Evolutionary conservation across 2,888 invertebrate species (phyloP).

Genomic region (Trichogramma dendrolimi): DNA sequence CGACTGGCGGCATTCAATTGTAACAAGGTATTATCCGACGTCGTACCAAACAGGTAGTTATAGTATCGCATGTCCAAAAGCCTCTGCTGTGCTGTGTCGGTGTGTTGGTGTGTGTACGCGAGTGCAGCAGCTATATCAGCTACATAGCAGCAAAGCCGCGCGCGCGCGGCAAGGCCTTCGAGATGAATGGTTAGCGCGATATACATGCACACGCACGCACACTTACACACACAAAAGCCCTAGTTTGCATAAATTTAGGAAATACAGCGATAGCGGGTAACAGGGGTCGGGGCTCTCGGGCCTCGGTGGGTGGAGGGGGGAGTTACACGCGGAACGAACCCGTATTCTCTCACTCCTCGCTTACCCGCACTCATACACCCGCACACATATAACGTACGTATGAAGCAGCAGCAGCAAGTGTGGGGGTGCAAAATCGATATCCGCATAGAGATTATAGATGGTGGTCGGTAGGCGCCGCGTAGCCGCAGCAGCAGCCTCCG

Average conservation of each 20-base stretch:
- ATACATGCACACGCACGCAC: too few relatives aligned
- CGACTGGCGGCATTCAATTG: too few relatives aligned
- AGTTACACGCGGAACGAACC: neutral
- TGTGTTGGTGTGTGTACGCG: too few relatives aligned
- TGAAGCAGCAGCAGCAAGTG: constrained; percentile 14
- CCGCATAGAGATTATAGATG: constrained; percentile 54
- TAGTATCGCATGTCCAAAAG: too few relatives aligned
- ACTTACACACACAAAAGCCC: constrained; percentile 26
- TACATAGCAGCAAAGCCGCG: too few relatives aligned
- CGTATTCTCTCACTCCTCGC: neutral
- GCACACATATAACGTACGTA: too few relatives aligned
- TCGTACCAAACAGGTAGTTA: too few relatives aligned
- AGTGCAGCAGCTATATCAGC: too few relatives aligned
- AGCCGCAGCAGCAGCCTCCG: constrained; percentile 50
- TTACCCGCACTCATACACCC: neutral
- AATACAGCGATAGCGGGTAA: constrained; percentile 37
- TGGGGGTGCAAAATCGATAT: constrained; percentile 51
- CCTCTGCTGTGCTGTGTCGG: too few relatives aligned
- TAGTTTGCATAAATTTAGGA: constrained; percentile 54
- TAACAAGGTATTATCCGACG: too few relatives aligned
- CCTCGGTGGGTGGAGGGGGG: neutral
- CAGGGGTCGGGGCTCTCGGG: neutral
- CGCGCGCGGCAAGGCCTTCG: too few relatives aligned
- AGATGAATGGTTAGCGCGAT: too few relatives aligned
- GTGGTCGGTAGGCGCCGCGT: constrained; percentile 21